Evolutionary conservation across 1,140 invertebrate genomes (phyloP).

Genomic region (Tetragnatha versicolor): DNA sequence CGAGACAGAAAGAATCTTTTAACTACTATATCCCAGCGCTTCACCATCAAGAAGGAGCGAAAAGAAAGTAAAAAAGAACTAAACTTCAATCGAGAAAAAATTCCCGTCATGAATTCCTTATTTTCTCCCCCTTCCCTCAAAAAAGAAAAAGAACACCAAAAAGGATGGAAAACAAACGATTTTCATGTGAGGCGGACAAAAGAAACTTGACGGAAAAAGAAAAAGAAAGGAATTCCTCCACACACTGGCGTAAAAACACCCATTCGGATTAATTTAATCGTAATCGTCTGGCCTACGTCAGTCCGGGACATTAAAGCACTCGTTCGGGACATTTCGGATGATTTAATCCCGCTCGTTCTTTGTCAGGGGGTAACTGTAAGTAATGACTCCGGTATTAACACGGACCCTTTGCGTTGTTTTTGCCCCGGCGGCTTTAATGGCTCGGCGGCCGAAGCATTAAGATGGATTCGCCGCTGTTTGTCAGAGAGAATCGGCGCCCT

Average conservation of each 20-base stretch:
- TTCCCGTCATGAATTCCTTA: too few species aligned
- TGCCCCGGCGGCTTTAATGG: neutral
- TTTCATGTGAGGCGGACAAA: neutral
- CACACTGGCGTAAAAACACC: neutral
- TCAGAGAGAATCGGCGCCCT: neutral
- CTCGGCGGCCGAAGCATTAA: neutral
- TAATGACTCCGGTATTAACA: conserved; percentile 6
- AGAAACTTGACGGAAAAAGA: neutral
- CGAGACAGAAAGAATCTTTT: too few species aligned
- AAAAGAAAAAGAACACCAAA: too few species aligned
- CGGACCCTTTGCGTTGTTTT: neutral
- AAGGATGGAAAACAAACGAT: neutral
- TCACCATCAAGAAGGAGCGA: too few species aligned
- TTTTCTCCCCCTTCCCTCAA: too few species aligned
- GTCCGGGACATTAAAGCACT: neutral
- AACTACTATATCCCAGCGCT: too few species aligned
- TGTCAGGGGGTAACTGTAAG: neutral
- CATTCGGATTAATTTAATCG: conserved; percentile 21
- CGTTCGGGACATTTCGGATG: conserved; percentile 17
- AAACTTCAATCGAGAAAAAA: too few species aligned
- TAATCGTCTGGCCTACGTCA: neutral
- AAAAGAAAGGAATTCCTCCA: too few species aligned
- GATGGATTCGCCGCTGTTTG: neutral
- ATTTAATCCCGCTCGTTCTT: conserved; percentile 22
- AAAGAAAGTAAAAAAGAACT: too few species aligned